Percentiles rank a stretch among this genome's conserved stretches.
These are phyloP conservation scores for Philaethria dido DNA, from an alignment of 2,888 invertebrate genomes.

Conservation along the genomic window DNA sequence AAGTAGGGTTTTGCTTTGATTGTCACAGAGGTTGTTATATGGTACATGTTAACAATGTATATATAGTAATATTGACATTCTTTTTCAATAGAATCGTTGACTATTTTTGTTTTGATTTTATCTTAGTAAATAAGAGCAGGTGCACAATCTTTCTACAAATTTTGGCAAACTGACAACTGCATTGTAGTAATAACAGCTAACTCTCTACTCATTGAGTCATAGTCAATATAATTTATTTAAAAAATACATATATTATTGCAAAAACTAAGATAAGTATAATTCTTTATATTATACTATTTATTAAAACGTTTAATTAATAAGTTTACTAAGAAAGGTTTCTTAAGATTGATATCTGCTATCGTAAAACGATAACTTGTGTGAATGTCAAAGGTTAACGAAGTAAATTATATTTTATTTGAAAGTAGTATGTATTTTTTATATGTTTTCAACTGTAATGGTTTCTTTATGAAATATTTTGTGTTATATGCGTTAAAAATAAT, in stretches of 20 bases:
- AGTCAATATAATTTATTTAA: background rate
- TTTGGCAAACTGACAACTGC: conserved; percentile 19
- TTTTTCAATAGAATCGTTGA: background rate
- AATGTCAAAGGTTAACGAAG: conserved; percentile 21
- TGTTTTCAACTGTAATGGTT: background rate
- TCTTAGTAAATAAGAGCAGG: background rate
- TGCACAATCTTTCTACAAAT: conserved; percentile 5
- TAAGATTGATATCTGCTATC: background rate
- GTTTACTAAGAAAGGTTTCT: background rate
- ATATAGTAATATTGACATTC: too few relatives aligned
- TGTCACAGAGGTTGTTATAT: too few relatives aligned
- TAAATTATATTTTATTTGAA: background rate
- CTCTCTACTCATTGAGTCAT: background rate
- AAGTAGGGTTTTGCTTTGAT: too few relatives aligned
- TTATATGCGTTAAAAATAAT: too few relatives aligned
- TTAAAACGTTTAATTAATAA: background rate
- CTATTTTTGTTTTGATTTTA: background rate
- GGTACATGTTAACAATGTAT: too few relatives aligned
- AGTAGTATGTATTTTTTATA: background rate
- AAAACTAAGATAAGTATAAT: too few relatives aligned
- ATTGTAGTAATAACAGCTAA: background rate
- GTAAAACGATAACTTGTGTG: background rate
- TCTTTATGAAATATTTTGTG: background rate
- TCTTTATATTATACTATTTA: too few relatives aligned
- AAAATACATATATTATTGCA: background rate